phyloP scores from a whole-genome alignment of 1,140 invertebrate genomes.

The Drosophila ercepeae region DNA sequence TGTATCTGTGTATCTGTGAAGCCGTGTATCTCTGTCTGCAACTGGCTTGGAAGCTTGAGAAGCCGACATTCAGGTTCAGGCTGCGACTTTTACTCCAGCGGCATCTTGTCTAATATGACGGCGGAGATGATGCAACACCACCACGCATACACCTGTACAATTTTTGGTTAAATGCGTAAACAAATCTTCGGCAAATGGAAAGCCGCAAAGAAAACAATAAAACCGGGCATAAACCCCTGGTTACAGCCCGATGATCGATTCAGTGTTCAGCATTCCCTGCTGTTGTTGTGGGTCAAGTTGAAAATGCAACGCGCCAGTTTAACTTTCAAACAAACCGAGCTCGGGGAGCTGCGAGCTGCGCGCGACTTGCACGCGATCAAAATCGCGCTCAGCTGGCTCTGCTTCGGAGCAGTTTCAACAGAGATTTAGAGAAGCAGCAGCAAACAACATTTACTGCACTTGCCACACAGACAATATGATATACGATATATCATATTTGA shows the following conservation, averaged over 20 bases:
- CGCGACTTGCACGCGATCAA: constrained; percentile 55
- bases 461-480: constrained; percentile 28
- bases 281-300: constrained; percentile 73
- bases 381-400: constrained; percentile 38
- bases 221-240: constrained; percentile 1
- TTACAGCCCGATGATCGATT: constrained; percentile 1
- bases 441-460: constrained; percentile 38
- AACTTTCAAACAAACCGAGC: constrained; percentile 52
- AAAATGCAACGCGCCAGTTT: constrained; percentile 62
- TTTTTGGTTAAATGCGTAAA: constrained; percentile 35
- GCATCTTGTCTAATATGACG: constrained; percentile 73
- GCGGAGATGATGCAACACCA: constrained; percentile 61
- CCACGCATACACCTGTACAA: constrained; percentile 9
- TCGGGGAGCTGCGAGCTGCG: constrained; percentile 14
- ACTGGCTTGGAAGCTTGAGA: constrained; percentile 42
- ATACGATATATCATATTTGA: constrained; percentile 11
- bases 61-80: constrained; percentile 73
- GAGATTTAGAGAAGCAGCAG: not conserved
- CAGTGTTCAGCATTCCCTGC: not conserved
- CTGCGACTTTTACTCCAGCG: constrained; percentile 63
- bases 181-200: constrained; percentile 60
- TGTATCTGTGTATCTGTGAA: constrained; percentile 15
- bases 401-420: constrained; percentile 40
- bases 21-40: constrained; percentile 53
- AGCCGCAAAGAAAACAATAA: constrained; percentile 36